These are phyloP conservation scores for Onchidella celtica DNA, from an alignment of 2,888 invertebrate genomes.

Conservation along the genomic window DNA sequence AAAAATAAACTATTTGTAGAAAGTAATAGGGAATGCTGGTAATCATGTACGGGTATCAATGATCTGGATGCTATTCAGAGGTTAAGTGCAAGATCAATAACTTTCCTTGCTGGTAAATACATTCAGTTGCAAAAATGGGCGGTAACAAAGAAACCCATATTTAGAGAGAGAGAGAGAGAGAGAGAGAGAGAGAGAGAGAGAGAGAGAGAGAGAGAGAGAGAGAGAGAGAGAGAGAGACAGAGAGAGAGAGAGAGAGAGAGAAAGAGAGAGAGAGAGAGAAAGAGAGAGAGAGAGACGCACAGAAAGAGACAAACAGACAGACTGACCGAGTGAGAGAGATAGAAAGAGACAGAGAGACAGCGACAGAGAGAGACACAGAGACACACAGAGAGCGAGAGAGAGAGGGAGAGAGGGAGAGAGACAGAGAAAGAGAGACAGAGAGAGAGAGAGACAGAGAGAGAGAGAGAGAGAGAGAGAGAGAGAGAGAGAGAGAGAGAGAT, in stretches of 20 bases:
- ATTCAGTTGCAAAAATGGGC: too few relatives aligned
- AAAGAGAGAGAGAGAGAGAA: neutral
- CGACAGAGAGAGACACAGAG: neutral
- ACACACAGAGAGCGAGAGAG: neutral
- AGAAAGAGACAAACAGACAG: neutral
- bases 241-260: neutral
- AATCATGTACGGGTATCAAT: too few relatives aligned
- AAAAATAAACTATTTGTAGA: too few relatives aligned
- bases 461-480: constrained; percentile 21
- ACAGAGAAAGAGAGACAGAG: too few relatives aligned
- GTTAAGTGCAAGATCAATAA: too few relatives aligned
- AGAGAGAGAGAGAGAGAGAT: neutral
- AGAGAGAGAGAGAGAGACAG: neutral
- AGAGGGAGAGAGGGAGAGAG: too few relatives aligned
- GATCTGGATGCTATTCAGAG: too few relatives aligned
- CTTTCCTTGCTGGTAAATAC: too few relatives aligned
- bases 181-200: neutral
- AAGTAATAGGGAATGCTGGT: too few relatives aligned
- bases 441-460: constrained; percentile 10
- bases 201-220: neutral
- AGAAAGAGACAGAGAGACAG: neutral
- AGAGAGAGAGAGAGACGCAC: neutral
- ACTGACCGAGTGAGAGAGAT: neutral
- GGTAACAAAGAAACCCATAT: too few relatives aligned
- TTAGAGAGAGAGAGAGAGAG: constrained; percentile 2